Conservation (phyloP, 2,888 invertebrate species). For the Melinaea marsaeus region DNA sequence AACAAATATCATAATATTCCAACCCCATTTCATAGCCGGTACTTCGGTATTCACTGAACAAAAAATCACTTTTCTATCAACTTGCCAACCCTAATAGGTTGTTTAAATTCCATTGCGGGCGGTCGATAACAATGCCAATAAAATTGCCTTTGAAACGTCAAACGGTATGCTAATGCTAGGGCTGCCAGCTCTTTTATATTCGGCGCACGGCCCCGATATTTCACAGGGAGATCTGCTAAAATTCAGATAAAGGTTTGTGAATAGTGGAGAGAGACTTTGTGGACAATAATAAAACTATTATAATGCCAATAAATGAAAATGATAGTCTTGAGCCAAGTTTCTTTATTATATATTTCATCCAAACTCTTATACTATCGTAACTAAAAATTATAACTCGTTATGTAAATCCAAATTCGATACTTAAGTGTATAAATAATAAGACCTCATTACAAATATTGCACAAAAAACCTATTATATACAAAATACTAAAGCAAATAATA, state of each 20-base stretch:
- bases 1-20: neutral
- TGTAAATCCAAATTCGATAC: too few species aligned
- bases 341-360: conserved; percentile 15
- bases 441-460: too few species aligned
- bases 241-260: conserved; percentile 58
- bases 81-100: conserved; percentile 48
- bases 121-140: conserved; percentile 66
- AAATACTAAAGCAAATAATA: neutral
- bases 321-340: conserved; percentile 9
- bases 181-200: conserved; percentile 62
- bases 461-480: too few species aligned
- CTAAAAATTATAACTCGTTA: too few species aligned
- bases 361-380: too few species aligned
- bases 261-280: conserved; percentile 41
- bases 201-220: conserved; percentile 64
- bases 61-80: conserved; percentile 24
- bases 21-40: neutral
- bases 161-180: conserved; percentile 71
- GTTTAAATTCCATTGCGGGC: conserved; percentile 63
- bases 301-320: conserved; percentile 2
- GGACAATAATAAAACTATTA: conserved; percentile 13
- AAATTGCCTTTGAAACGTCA: conserved; percentile 71
- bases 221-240: conserved; percentile 66
- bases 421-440: too few species aligned
- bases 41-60: neutral